phyloP scores from a whole-genome alignment of 2,888 invertebrate species.

The Lissocephala sabroskyi region DNA sequence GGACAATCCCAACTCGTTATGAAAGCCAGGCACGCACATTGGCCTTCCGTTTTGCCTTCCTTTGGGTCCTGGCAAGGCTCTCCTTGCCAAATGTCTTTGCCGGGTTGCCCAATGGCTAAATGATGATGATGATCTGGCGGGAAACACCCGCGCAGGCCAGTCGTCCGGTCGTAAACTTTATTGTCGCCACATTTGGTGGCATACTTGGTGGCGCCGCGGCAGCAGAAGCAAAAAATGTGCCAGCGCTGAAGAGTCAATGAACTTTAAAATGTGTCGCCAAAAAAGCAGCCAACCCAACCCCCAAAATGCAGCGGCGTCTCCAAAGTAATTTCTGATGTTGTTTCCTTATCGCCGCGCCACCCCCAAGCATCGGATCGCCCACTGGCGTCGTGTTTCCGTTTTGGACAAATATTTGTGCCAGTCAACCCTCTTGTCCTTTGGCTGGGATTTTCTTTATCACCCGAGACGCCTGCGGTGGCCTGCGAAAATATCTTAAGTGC shows the following conservation, averaged over 20 bases:
- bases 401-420: slow-evolving; percentile 57
- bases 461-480: background rate
- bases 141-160: slow-evolving; percentile 20
- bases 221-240: slow-evolving; percentile 21
- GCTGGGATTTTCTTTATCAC: slow-evolving; percentile 46
- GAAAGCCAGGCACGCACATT: slow-evolving; percentile 48
- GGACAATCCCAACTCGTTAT: slow-evolving; percentile 21
- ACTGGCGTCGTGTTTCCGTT: slow-evolving; percentile 18
- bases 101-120: background rate
- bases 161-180: slow-evolving; percentile 49
- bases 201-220: slow-evolving; percentile 56
- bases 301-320: background rate
- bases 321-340: slow-evolving; percentile 27
- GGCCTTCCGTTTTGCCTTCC: slow-evolving; percentile 11
- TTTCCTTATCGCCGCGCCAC: background rate
- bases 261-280: slow-evolving; percentile 50
- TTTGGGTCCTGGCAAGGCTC: background rate
- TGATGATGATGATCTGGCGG: background rate
- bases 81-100: background rate
- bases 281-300: slow-evolving; percentile 3
- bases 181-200: slow-evolving; percentile 64
- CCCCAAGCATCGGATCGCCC: no score
- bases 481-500: slow-evolving; percentile 54
- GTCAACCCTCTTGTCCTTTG: slow-evolving; percentile 50
- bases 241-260: slow-evolving; percentile 41